Evolutionary conservation across 1,140 invertebrate genomes (phyloP).

Genomic region (Holcopasites calliopsidis): DNA sequence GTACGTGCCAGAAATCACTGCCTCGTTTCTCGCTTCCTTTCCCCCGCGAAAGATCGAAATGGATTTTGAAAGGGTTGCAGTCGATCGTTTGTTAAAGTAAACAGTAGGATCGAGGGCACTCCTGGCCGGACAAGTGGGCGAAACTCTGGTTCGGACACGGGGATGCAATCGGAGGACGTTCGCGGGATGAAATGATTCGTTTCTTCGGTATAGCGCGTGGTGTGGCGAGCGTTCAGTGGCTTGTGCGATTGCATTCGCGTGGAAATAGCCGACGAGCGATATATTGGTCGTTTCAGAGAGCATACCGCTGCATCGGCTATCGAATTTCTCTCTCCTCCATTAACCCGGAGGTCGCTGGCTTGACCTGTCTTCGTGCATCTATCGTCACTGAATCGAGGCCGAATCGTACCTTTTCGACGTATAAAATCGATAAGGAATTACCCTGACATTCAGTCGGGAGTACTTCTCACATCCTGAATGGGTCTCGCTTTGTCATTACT

Average conservation of each 20-base stretch:
- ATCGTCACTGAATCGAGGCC: not conserved
- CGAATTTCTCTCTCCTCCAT: slow-evolving; percentile 41
- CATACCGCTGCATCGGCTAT: slow-evolving; percentile 24
- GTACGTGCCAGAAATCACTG: too few species aligned
- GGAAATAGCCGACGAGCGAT: slow-evolving; percentile 41
- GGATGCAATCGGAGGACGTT: slow-evolving; percentile 35
- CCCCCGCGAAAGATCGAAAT: not conserved
- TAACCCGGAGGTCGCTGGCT: slow-evolving; percentile 10
- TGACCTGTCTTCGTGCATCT: slow-evolving; percentile 14
- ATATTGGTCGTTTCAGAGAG: slow-evolving; percentile 41
- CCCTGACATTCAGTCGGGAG: not conserved
- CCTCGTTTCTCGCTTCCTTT: not conserved
- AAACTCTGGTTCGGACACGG: slow-evolving; percentile 1
- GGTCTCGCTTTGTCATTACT: too few species aligned
- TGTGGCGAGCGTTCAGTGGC: slow-evolving; percentile 6
- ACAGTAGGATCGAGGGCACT: too few species aligned
- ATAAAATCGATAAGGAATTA: slow-evolving; percentile 5
- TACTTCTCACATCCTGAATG: too few species aligned
- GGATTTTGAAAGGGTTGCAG: not conserved
- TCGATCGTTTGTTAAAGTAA: not conserved
- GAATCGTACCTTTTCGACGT: not conserved
- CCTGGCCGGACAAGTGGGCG: not conserved
- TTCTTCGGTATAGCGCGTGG: slow-evolving; percentile 25
- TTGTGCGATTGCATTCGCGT: slow-evolving; percentile 38
- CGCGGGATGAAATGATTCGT: slow-evolving; percentile 22